Evolutionary conservation across 2,113 vertebrate species (phyloP).

Genomic region (Panthera leo): DNA sequence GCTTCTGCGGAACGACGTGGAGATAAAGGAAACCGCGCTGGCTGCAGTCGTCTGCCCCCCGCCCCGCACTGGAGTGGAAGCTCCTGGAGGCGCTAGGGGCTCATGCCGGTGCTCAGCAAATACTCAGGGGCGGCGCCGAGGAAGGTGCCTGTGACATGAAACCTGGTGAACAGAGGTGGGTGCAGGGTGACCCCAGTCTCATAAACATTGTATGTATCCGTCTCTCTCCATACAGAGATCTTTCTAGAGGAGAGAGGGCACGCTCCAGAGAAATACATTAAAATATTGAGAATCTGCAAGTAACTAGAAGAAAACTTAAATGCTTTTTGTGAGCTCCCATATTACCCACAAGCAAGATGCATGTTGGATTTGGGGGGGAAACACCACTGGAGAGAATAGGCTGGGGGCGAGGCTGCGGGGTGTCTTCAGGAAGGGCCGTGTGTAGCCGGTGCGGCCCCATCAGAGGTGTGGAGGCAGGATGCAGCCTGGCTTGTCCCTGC

Average conservation of each 20-base stretch:
- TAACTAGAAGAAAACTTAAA: background rate
- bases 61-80: too few species aligned
- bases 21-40: background rate
- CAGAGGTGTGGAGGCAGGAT: background rate
- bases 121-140: accelerated
- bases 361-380: accelerated
- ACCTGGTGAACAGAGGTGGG: background rate
- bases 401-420: background rate
- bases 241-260: background rate
- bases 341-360: accelerated
- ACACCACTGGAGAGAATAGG: background rate
- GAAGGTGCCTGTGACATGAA: background rate
- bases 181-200: background rate
- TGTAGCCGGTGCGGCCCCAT: background rate
- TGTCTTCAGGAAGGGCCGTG: background rate
- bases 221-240: background rate
- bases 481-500: background rate
- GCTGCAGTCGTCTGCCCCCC: accelerated
- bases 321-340: background rate
- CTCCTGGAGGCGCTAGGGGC: background rate
- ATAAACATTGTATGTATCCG: too few species aligned
- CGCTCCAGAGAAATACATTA: background rate
- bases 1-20: accelerated
- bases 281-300: background rate
- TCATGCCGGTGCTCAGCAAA: accelerated